phyloP scores from a whole-genome alignment of 2,797 vertebrate species.

The Threskiornis aethiopicus region DNA sequence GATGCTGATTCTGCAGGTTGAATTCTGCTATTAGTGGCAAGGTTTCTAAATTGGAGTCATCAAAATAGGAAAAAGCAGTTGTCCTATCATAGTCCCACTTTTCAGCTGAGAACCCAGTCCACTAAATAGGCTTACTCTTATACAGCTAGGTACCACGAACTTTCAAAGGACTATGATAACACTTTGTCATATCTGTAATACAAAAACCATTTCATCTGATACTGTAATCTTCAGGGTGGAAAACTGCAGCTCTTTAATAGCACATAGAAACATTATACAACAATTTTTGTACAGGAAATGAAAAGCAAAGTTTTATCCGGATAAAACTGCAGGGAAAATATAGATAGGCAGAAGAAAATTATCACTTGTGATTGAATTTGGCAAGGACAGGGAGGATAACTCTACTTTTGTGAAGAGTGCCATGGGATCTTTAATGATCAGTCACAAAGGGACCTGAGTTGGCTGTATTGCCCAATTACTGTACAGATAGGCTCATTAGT shows the following conservation, averaged over 20 bases:
- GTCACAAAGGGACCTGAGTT: neutral
- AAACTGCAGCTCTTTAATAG: neutral
- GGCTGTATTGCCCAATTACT: neutral
- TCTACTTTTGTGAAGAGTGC: neutral
- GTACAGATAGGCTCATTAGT: neutral
- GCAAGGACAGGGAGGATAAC: neutral
- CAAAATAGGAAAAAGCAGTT: neutral
- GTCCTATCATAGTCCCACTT: neutral
- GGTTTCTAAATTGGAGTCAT: neutral
- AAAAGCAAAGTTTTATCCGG: conserved; percentile 8
- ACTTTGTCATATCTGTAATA: neutral
- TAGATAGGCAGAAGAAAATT: conserved; percentile 20
- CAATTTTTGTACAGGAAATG: conserved; percentile 6
- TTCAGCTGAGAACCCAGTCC: neutral
- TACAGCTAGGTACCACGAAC: neutral
- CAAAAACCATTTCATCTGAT: neutral
- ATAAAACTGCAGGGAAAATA: conserved; percentile 30
- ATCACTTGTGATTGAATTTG: conserved; percentile 10
- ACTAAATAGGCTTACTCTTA: neutral
- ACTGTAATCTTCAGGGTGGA: neutral
- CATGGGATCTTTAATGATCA: neutral
- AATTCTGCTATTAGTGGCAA: neutral
- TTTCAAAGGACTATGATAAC: neutral
- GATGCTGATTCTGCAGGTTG: fast-evolving
- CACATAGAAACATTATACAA: neutral